A percentile compares a stretch with the other conserved stretches of the same genome.
Evolutionary conservation across 2,888 invertebrate genomes (phyloP).

Genomic region (Lithodes maja): DNA sequence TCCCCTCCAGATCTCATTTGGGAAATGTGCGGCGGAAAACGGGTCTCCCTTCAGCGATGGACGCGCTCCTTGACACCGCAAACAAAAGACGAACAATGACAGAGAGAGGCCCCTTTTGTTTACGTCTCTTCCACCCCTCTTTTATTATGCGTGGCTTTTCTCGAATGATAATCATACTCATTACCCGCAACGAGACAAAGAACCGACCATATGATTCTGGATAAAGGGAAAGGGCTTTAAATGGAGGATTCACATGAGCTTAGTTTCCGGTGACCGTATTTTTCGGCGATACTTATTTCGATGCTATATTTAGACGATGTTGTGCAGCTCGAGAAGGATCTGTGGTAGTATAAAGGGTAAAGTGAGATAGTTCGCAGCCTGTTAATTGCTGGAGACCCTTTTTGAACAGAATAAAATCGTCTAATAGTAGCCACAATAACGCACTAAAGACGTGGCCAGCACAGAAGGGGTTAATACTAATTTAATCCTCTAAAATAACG

Average conservation of each 20-base stretch:
- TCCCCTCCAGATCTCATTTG: slow-evolving; percentile 56
- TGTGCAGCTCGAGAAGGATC: no score
- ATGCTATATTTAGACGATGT: no score
- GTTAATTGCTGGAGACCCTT: no score
- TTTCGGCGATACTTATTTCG: not conserved
- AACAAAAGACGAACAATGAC: slow-evolving; percentile 63
- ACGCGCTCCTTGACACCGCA: slow-evolving; percentile 58
- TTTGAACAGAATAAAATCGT: no score
- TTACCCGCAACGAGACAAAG: slow-evolving; percentile 48
- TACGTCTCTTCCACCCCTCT: slow-evolving; percentile 23
- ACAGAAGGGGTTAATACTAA: no score
- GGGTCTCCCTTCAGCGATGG: slow-evolving; percentile 28
- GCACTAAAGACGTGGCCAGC: no score
- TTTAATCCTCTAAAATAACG: no score
- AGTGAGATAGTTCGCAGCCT: no score
- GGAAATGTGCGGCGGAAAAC: slow-evolving; percentile 44
- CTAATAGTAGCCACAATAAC: no score
- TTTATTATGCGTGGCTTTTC: slow-evolving; percentile 62
- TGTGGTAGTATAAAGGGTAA: no score
- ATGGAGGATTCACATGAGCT: not conserved
- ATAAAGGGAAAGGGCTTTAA: slow-evolving; percentile 23
- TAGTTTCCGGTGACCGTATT: no score
- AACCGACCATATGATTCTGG: slow-evolving; percentile 58
- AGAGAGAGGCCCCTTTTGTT: slow-evolving; percentile 49
- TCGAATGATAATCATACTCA: slow-evolving; percentile 64